A percentile compares a stretch with the other conserved stretches of the same genome.
Evolutionary conservation across 1,140 invertebrate species (phyloP).

Genomic region (Episyrphus balteatus): DNA sequence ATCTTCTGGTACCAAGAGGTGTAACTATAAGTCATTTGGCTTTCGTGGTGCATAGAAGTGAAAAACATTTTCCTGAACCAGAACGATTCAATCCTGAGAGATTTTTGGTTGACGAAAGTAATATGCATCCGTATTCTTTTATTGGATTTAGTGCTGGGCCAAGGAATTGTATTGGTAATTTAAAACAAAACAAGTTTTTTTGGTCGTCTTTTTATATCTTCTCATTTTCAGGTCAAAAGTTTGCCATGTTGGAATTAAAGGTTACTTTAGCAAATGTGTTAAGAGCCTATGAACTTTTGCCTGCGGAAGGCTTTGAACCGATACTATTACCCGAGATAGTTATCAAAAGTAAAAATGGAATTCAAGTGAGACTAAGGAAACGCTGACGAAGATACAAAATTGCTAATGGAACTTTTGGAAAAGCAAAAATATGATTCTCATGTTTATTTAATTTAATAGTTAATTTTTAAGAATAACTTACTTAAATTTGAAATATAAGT

Average conservation of each 20-base stretch:
- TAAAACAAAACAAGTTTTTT: not conserved
- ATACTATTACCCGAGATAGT: constrained; percentile 29
- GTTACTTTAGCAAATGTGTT: constrained; percentile 32
- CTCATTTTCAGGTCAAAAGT: constrained; percentile 36
- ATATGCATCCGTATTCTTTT: constrained; percentile 42
- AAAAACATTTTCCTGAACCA: constrained; percentile 49
- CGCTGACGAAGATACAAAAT: constrained; percentile 6
- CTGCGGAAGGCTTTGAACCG: constrained; percentile 20
- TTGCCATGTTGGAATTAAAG: constrained; percentile 40
- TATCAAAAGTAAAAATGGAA: constrained; percentile 36
- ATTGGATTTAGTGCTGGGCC: constrained; percentile 55
- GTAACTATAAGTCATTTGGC: constrained; percentile 36
- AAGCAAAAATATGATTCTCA: no score
- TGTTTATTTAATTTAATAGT: no score
- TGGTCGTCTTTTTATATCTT: not conserved
- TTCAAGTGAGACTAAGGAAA: constrained; percentile 25
- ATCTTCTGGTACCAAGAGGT: constrained; percentile 39
- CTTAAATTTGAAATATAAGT: no score
- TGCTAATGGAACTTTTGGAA: no score
- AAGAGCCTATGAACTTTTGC: constrained; percentile 32
- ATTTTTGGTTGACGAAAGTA: constrained; percentile 44
- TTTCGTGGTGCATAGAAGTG: constrained; percentile 48
- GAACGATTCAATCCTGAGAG: constrained; percentile 57
- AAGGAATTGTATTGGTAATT: constrained; percentile 56
- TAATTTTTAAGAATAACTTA: no score